Base-by-base conservation (phyloP, 2,113 vertebrate genomes). In the Nerophis lumbriciformis region DNA sequence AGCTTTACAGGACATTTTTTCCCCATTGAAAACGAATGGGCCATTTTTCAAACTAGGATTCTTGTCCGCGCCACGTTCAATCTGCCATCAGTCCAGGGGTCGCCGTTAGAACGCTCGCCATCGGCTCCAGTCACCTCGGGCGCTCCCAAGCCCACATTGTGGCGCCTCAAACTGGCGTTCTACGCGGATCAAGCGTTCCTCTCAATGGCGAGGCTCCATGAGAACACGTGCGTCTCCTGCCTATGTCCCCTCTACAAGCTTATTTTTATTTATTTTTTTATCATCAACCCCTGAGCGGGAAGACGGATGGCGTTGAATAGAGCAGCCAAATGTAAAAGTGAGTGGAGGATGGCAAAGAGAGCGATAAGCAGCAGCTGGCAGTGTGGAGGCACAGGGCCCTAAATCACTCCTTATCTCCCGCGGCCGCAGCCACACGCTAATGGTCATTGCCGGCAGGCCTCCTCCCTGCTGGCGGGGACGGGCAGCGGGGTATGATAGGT, bases 331-430 rank as follows among this genome's bases (percentile, higher is more conserved):
- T 89, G 89, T 90, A 88, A 90, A 88, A 90, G 86, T 89, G 84
- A 83, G 83, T 79, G 85, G 80, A 85, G 84, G 74, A 83, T 75
- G 82, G 87, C 81, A 61, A 72, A 67, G 62, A 48, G 63, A 63
- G 75, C 85, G 90, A 91, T 91, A 90, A 91, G 87, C 67, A 56
- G 73, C 77, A 78, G 76, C 80, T 65, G 61, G 76, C 76, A 67
- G 79, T 64, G 79, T 80, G 55, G 68, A 56, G 83, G 69, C 83
- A 67, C 78, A 68, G 76, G 75, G 79, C 85, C 84, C 85, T 91
- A 90, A 91, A 91, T 91, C 89, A 91, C 81, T 77, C 59, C 79
- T 89, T 91, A 91, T 91, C 89, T 90, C 87, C 82, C 61, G 72
- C 82, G 79, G 87, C 87, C 83, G 75, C 81, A 87, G 85, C 81